phyloP scores from a whole-genome alignment of 1,140 invertebrate species.

The Ceratina australensis region DNA sequence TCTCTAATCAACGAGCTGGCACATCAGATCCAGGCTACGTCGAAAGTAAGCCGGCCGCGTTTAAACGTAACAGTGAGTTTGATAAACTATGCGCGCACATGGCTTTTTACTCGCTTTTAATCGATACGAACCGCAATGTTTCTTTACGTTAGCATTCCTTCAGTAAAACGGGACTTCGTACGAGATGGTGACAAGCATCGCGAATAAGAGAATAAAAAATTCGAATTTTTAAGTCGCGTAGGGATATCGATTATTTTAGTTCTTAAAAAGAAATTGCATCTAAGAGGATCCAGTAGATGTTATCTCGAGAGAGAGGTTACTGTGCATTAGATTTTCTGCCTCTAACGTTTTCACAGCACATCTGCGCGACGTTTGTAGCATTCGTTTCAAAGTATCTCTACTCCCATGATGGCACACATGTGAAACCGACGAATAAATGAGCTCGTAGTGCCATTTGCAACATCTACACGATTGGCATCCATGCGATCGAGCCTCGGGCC shows the following conservation, averaged over 20 bases:
- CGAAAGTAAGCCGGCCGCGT: conserved; percentile 11
- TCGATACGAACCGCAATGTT: neutral
- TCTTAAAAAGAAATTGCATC: no score
- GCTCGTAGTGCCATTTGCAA: neutral
- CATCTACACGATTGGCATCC: conserved; percentile 3
- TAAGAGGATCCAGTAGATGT: neutral
- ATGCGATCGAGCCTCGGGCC: neutral
- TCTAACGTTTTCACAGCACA: neutral
- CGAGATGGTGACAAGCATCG: neutral
- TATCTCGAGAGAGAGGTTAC: neutral
- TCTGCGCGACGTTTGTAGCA: neutral
- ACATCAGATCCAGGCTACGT: neutral
- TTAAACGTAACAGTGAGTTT: conserved; percentile 14
- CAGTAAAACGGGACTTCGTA: conserved; percentile 13
- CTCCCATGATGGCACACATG: neutral
- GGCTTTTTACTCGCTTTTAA: neutral
- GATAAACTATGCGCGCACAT: conserved; percentile 1
- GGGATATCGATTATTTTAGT: no score
- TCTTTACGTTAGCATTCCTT: neutral
- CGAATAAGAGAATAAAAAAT: no score
- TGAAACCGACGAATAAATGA: neutral
- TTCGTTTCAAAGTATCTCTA: neutral
- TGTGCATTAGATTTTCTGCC: neutral
- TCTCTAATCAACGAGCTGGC: conserved; percentile 44
- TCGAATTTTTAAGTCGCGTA: neutral